A percentile compares a stretch with the other conserved stretches of the same genome.
These are phyloP conservation scores for Pristiophorus japonicus DNA, from an alignment of 2,113 vertebrate genomes.

Conservation along the genomic window DNA sequence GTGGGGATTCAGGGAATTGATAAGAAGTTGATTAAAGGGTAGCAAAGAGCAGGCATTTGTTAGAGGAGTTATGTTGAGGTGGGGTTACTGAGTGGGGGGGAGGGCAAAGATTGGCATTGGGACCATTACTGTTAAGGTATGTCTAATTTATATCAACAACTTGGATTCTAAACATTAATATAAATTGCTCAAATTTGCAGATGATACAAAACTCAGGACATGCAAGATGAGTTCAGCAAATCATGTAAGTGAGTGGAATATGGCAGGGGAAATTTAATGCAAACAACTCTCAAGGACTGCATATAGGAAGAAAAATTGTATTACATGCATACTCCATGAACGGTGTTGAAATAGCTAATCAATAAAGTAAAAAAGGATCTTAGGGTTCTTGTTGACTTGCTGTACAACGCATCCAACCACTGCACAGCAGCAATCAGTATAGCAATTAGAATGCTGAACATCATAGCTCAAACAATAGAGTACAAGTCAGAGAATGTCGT, in stretches of 20 bases:
- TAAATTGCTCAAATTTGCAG: background rate
- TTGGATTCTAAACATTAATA: background rate
- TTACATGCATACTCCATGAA: too few species aligned
- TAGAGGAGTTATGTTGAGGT: background rate
- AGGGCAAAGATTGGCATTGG: background rate
- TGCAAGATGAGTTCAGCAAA: background rate
- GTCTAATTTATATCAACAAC: background rate
- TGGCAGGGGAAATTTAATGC: background rate
- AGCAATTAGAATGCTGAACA: background rate
- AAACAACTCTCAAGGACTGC: background rate
- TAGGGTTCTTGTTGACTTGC: background rate
- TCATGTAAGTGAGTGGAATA: background rate
- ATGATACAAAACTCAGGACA: background rate
- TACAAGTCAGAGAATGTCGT: background rate
- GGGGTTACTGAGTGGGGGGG: background rate
- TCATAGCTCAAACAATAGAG: background rate
- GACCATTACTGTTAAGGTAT: background rate
- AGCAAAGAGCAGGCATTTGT: background rate
- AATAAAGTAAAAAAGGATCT: background rate
- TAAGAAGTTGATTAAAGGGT: background rate
- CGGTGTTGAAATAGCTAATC: too few species aligned
- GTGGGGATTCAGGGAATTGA: background rate
- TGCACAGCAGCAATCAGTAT: background rate
- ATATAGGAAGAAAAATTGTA: too few species aligned
- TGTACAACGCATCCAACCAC: background rate